Base-by-base conservation (phyloP, 2,113 vertebrate species). In the Gallinago paraguaiae region DNA sequence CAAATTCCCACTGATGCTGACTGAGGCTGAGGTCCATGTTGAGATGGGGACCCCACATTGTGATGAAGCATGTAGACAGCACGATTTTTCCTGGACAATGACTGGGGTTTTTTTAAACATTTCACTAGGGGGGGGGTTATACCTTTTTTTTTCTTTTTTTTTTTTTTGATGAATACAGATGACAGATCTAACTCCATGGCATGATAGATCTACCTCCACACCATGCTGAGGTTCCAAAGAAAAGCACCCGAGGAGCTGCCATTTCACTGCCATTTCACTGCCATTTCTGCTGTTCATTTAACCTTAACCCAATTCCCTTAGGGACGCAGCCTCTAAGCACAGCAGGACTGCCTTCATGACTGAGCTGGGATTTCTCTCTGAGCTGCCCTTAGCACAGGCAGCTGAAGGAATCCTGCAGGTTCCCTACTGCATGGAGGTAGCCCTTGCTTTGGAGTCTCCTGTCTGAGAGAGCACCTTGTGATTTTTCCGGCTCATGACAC, bases 21-120 rank as follows among this genome's bases (percentile, higher is more conserved):
- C 30, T 35, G 17, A 68, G 27, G 39, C 11, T 53, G 27, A 81
- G 22, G n/a, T 50, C 53, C 20, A 41, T 1, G 1, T 1, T 33
- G 28, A 68, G 43, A 48, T 30, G 27, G 19, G 15, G 11, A 92
- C 28, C 6, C n/a, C 43, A 64, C 0, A 0, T 1, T 72, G 48
- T 28, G 37, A 35, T 17, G 37, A 83, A 81, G 17, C 23, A 59
- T 8, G 17, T 35, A 35, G 61, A 30, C 17, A 86, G 28, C 57
- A 72, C 2, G 0, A 63, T 16, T 24, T 72, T 30, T 19, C 14
- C 46, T 25, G 23, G 25, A 48, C 60, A 39, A 75, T 5, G 3
- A 56, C 11, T 70, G 13, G 27, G 27, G 2, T 1, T 41, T 86
- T 79, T 50, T 39, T 13, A 35, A 64, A 22, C 30, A 59, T 60